A percentile compares a stretch with the other conserved stretches of the same genome.
Evolutionary conservation across 2,113 vertebrate genomes (phyloP).

Genomic region (Gavialis gangeticus): DNA sequence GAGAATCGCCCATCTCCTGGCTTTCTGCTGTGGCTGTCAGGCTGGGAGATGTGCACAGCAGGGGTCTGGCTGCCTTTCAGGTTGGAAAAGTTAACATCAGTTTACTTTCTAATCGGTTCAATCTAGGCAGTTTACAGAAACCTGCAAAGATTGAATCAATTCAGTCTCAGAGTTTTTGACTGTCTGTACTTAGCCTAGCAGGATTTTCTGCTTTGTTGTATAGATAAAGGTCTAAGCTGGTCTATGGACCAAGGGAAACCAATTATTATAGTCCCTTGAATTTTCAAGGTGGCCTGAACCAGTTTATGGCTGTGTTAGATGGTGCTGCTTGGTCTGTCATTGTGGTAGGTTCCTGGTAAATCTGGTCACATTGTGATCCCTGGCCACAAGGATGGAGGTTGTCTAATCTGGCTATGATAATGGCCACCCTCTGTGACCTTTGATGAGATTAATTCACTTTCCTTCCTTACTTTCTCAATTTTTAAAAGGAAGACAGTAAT

Average conservation of each 20-base stretch:
- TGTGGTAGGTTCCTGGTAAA: background rate
- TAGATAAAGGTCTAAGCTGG: background rate
- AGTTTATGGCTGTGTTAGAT: background rate
- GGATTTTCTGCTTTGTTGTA: conserved; percentile 1
- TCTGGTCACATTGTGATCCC: background rate
- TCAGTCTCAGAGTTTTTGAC: too few relatives aligned
- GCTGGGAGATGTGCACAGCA: too few relatives aligned
- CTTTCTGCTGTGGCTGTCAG: too few relatives aligned
- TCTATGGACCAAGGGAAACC: background rate
- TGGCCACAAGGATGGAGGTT: background rate
- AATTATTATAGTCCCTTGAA: background rate
- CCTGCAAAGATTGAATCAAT: too few relatives aligned
- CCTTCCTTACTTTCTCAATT: background rate
- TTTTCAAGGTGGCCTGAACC: background rate
- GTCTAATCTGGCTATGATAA: background rate
- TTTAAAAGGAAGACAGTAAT: background rate
- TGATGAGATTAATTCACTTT: background rate
- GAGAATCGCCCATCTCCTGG: too few relatives aligned
- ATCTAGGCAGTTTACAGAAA: too few relatives aligned
- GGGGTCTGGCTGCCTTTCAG: too few relatives aligned
- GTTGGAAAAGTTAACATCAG: too few relatives aligned
- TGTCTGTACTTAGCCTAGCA: background rate
- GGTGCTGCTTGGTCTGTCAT: background rate
- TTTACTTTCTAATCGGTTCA: too few relatives aligned
- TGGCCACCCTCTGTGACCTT: background rate